Base-by-base conservation (phyloP, 2,888 invertebrate species). In the Drosophila austrosaltans region DNA sequence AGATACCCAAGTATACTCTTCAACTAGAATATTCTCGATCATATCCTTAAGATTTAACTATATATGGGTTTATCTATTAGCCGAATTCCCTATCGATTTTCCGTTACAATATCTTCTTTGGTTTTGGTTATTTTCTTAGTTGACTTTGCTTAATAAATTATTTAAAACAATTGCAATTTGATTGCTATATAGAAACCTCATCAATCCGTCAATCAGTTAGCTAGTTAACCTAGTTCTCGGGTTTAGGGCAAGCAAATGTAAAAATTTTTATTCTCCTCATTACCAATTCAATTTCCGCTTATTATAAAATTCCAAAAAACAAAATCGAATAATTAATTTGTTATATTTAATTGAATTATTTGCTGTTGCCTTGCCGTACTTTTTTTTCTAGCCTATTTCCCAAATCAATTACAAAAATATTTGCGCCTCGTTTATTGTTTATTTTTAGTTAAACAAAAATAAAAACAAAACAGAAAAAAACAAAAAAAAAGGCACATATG, bases 361-460 rank as follows among this genome's bases (percentile, higher is more conserved):
- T 48, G 48, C 25, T 48, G 48, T 48, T 48, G 48, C 44, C 44
- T 20, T 22, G 44, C 22, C 16, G 48, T 16, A 16, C 48, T 3
- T 8, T 16, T 48, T 48, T 22, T 48, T 48, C 8, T 48, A 22
- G 44, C 22, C 48, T 25, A 48, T 48, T 39, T 42, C 53, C 16
- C 12, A 44, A 20, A 54, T 63, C 62, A 73, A 54, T 66, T 71
- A 71, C 59, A 28, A 71, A 73, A 73, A 39, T 30, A 71, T 69
- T 70, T 62, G 44, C 71, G 71, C 63, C 39, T 25, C 60, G 40
- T 58, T 53, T 54, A 75, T 54, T 57, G 60, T 68, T 71, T 64
- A 76, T 80, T 74, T 82, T 61, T 69, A 67, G 75, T 67, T 6
- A 44, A 40, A 53, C 28, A 53, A 25, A 40, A 22, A 73, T 54